These are phyloP conservation scores for Ephydatia muelleri DNA, from an alignment of 37 sponge, comb jelly and placozoan species.

Conservation along the genomic window DNA sequence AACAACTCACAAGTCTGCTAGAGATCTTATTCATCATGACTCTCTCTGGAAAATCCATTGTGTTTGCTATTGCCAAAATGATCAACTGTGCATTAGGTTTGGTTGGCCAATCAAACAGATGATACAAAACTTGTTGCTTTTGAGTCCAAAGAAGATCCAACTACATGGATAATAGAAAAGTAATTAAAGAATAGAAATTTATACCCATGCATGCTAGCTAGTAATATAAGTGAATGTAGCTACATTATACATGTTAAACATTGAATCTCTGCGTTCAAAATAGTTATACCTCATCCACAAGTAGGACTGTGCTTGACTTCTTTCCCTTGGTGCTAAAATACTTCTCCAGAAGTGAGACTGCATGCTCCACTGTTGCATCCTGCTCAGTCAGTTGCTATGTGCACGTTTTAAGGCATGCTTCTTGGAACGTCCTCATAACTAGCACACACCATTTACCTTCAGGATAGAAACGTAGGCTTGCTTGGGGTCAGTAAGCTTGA, in stretches of 20 bases:
- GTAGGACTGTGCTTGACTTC: constrained; percentile 61
- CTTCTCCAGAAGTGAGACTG: constrained; percentile 60
- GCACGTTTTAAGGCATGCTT: background rate
- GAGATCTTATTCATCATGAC: constrained; percentile 82
- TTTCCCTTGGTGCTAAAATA: constrained; percentile 43
- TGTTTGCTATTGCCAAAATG: constrained; percentile 96
- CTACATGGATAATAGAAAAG: constrained; percentile 26
- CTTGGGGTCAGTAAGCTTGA: constrained; percentile 80
- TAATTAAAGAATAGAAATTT: too few relatives aligned
- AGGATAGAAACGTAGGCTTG: constrained; percentile 62
- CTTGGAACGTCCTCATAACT: background rate
- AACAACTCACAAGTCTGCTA: constrained; percentile 85
- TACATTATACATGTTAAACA: background rate
- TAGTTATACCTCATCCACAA: constrained; percentile 86
- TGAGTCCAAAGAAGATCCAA: constrained; percentile 92
- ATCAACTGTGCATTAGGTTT: constrained; percentile 66
- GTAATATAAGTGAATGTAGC: too few relatives aligned
- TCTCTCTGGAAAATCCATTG: constrained; percentile 98
- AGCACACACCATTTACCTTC: constrained; percentile 42
- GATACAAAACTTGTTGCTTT: constrained; percentile 94
- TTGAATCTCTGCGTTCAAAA: background rate
- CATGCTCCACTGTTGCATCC: constrained; percentile 62
- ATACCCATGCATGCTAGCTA: too few relatives aligned
- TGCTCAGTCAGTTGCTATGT: constrained; percentile 87
- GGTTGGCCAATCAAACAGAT: constrained; percentile 97